phyloP scores from a whole-genome alignment of 2,888 invertebrate genomes.

The Villa cingulata region DNA sequence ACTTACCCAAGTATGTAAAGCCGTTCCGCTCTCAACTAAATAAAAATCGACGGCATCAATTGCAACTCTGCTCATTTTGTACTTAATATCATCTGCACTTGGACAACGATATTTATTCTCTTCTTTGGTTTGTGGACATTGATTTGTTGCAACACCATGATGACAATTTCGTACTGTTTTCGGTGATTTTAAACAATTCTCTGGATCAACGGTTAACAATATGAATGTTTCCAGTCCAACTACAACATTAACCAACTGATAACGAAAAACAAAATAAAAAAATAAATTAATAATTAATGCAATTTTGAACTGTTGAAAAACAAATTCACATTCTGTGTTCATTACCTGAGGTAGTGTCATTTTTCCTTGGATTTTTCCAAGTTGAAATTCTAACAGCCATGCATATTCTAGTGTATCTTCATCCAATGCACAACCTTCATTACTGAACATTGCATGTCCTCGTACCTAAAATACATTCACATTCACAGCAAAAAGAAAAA shows the following conservation, averaged over 20 bases:
- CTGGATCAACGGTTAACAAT: constrained; percentile 71
- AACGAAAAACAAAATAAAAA: background rate
- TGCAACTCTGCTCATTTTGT: constrained; percentile 79
- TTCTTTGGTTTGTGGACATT: constrained; percentile 54
- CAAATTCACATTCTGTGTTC: too few relatives aligned
- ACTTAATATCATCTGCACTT: constrained; percentile 75
- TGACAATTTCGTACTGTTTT: constrained; percentile 64
- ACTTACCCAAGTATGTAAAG: constrained; percentile 65
- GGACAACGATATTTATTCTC: constrained; percentile 64
- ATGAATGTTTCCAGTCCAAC: constrained; percentile 81
- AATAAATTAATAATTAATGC: background rate
- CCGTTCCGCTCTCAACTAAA: constrained; percentile 77
- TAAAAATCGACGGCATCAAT: constrained; percentile 83
- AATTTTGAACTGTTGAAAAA: too few relatives aligned
- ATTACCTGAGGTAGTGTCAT: constrained; percentile 69
- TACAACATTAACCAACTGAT: constrained; percentile 65
- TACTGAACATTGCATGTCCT: constrained; percentile 95
- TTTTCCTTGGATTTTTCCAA: constrained; percentile 87
- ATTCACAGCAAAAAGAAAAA: constrained; percentile 1
- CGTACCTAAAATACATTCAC: constrained; percentile 46
- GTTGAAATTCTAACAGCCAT: constrained; percentile 89
- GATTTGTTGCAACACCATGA: constrained; percentile 56
- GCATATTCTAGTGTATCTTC: constrained; percentile 94
- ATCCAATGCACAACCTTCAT: constrained; percentile 74
- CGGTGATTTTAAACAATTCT: constrained; percentile 79